Evolutionary conservation across 2,888 invertebrate species (phyloP), one percentile per base, ranked within the genome.

Genomic region (Amblyjoppa proteus): DNA sequence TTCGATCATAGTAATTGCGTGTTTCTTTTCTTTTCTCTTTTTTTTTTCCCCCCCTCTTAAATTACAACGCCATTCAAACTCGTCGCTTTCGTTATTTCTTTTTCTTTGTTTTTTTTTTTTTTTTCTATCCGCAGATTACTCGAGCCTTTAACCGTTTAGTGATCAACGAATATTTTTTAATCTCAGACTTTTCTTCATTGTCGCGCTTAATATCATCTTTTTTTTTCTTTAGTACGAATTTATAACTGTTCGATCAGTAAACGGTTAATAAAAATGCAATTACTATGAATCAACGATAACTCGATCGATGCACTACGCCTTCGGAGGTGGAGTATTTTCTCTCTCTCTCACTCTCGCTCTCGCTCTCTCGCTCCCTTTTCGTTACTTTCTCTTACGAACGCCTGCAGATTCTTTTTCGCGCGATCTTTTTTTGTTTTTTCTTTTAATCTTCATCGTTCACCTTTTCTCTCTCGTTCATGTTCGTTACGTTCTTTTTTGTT

Each of bases 281-380:
- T 86, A 82, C 83, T 81, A 78, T 69, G 76, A 87, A 80, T 81
- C 75, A 85, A 87, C 82, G 76, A 76, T 83, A 64, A 78, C 77
- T 88, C 89, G 76, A 81, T 85, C 86, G 78, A 81, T 87, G 84
- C 71, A 86, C 84, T 89, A 90, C 89, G 84, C 87, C 88, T 86
- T 88, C 88, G 88, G 86, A 90, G 89, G 88, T 90, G 89, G 89
- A 90, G 85, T 88, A 87, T 87, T 87, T 68, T 56, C 53, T 81
- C 74, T 66, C 82, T 82, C 76, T 79, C 75, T 76, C 58, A 51
- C 70, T 73, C 77, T 84, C 70, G 69, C 73, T 64, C 77, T 73
- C 71, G 76, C 66, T 70, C 83, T 68, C 83, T 64, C 53, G 84
- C 70, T 79, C 66, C 49, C 64, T 78, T 81, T 81, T 73, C 41